Evolutionary conservation across 2,113 vertebrate species (phyloP), one percentile per base, ranked within the genome.

Genomic region (Hemiprocne comata): DNA sequence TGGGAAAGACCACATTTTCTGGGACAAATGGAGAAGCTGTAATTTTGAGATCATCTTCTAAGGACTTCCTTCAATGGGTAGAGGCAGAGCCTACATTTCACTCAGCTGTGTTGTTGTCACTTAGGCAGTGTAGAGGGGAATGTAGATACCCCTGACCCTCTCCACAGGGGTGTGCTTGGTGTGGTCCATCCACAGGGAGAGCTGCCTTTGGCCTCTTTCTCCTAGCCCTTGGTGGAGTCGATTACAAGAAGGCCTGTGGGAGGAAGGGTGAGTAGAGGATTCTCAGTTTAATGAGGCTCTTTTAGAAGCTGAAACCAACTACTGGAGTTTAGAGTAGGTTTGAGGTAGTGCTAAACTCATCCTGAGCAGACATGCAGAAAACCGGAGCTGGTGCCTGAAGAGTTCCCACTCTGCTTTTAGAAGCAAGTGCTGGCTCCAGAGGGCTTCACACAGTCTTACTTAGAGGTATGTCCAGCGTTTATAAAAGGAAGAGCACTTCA

Each of bases 111-210:
- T 46, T 33, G 67, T 55, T 87, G 38, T 78, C 34, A 6, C 25
- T 62, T 29, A 24, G 4, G 53, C 38, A 51, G 19, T 1, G 3
- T 42, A 18, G 73, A 62, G 46, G 36, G 61, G 74, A 7, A 42
- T 14, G 11, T 3, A 3, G 42, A 16, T 10, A 20, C 42, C 28
- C 69, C 61, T 3, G 0, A 15, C 15, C 5, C 3, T 29, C 16
- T 57, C 76, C 25, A 1, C 2, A 3, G 46, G 14, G 23, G 11
- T 20, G 6, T 12, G 23, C 19, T 66, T 73, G 46, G 36, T 70
- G 62, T 74, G 23, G 13, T 48, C 42, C 31, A 16, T 58, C 40
- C 25, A 8, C 0, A 2, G 38, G 70, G 17, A 72, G 42, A 64
- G 38, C 50, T 72, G 50, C 40, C 44, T 89, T 74, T 51, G 31